Conservation (phyloP, 2,113 vertebrate genomes). For the Indri indri region DNA sequence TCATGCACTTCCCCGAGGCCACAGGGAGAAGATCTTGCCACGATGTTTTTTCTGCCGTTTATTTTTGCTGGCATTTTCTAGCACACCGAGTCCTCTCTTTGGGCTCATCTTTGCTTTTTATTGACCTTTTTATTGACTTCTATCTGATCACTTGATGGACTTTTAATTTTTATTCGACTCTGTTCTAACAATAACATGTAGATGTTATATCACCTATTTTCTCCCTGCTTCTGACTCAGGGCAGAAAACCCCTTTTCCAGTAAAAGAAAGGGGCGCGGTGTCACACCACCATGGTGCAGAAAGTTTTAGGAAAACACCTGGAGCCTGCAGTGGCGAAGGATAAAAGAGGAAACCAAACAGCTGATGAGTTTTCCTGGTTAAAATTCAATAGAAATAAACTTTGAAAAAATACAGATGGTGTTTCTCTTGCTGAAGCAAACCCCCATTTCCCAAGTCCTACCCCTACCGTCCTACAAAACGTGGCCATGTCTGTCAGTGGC, state of each 20-base stretch:
- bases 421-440: neutral
- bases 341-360: neutral
- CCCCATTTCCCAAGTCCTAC: rapidly evolving
- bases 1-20: neutral
- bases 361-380: neutral
- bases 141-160: conserved; percentile 10
- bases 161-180: conserved; percentile 64
- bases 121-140: conserved; percentile 63
- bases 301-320: neutral
- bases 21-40: neutral
- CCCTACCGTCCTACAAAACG: too few relatives aligned
- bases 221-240: neutral
- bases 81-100: neutral
- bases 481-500: rapidly evolving
- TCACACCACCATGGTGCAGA: neutral
- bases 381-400: neutral
- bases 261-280: rapidly evolving
- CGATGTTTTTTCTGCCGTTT: neutral
- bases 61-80: conserved; percentile 15
- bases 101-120: conserved; percentile 53
- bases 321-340: neutral
- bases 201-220: neutral
- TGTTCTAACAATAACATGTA: neutral
- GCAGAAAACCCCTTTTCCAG: neutral
- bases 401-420: neutral